Percentiles rank a stretch among this genome's conserved stretches.
phyloP scores from a whole-genome alignment of 2,797 vertebrate species.

The Chrysocyon brachyurus region DNA sequence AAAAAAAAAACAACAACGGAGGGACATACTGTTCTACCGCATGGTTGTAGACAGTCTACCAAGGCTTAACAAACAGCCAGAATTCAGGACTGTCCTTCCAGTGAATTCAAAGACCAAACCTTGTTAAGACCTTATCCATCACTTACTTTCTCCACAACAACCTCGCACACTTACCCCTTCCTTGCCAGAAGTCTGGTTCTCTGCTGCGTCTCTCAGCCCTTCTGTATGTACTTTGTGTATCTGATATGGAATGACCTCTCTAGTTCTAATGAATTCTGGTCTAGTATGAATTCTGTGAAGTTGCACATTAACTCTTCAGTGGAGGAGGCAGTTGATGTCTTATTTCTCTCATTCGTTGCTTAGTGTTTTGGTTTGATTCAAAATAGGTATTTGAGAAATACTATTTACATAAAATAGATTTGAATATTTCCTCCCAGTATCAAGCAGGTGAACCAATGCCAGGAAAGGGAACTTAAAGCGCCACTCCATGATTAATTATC shows the following conservation, averaged over 20 bases:
- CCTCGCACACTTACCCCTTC: background rate
- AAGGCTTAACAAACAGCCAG: background rate
- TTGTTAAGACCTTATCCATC: background rate
- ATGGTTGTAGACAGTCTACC: background rate
- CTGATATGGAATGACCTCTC: background rate
- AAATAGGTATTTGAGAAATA: background rate
- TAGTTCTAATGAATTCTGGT: conserved; percentile 27
- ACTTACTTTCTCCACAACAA: background rate
- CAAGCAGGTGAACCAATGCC: background rate
- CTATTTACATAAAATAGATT: background rate
- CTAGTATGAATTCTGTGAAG: background rate
- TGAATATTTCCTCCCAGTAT: background rate
- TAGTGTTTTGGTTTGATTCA: background rate
- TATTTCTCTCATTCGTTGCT: background rate
- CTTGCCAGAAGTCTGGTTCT: background rate
- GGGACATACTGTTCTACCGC: background rate
- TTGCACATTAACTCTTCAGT: background rate
- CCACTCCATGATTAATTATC: background rate
- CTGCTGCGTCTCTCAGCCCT: background rate
- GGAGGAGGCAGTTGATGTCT: background rate
- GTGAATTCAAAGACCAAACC: background rate
- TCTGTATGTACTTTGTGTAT: background rate
- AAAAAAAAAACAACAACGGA: background rate
- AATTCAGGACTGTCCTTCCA: background rate
- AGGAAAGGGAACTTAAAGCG: background rate